phyloP scores from a whole-genome alignment of 2,888 invertebrate genomes.

The Cylindroiulus punctatus region DNA sequence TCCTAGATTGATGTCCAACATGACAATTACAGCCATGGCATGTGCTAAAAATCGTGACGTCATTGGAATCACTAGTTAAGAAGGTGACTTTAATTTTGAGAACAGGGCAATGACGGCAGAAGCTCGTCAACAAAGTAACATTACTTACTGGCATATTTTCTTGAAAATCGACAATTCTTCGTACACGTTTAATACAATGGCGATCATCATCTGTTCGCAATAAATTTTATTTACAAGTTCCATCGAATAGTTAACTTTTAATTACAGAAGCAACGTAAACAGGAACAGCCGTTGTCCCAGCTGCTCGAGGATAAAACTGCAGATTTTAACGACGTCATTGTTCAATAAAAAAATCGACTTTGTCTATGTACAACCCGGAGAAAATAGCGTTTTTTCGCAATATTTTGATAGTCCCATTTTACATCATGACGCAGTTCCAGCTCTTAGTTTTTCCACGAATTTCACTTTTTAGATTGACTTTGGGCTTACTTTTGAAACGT shows the following conservation, averaged over 20 bases:
- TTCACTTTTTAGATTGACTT: constrained; percentile 72
- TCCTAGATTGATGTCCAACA: background rate
- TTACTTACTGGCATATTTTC: background rate
- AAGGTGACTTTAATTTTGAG: background rate
- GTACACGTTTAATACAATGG: background rate
- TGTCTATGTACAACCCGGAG: constrained; percentile 20
- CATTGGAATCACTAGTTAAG: background rate
- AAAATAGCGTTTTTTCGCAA: constrained; percentile 10
- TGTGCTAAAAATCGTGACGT: background rate
- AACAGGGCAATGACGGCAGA: no score
- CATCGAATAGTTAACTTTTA: constrained; percentile 28
- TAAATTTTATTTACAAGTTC: constrained; percentile 34
- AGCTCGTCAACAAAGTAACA: no score
- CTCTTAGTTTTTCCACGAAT: constrained; percentile 73
- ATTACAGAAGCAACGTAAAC: constrained; percentile 12
- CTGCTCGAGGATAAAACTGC: background rate
- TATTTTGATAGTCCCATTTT: constrained; percentile 62
- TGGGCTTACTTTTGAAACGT: constrained; percentile 67
- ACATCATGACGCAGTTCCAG: constrained; percentile 71
- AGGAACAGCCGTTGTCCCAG: background rate
- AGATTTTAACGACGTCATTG: background rate
- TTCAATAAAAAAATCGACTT: constrained; percentile 27
- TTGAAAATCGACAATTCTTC: background rate
- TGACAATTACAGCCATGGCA: background rate
- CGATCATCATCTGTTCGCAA: background rate